Conservation (phyloP, 64 coral and sea anemone species). For the Montipora sp. region DNA sequence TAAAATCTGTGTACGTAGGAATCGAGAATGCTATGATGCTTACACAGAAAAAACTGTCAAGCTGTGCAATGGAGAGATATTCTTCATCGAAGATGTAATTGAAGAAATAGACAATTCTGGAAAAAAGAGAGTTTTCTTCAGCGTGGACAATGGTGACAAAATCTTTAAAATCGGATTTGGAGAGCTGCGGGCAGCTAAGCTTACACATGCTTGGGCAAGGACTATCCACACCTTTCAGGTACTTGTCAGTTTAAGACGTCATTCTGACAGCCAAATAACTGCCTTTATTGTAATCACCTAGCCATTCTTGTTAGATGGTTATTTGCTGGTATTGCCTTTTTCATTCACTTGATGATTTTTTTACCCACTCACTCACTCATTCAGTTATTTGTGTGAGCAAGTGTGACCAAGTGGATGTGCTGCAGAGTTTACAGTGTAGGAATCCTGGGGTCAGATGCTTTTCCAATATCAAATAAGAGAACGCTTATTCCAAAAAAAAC, state of each 20-base stretch:
- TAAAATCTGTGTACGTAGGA: conserved; percentile 64
- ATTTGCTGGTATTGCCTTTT: too few species aligned
- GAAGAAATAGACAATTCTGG: not conserved
- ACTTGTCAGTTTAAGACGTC: not conserved
- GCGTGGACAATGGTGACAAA: conserved; percentile 42
- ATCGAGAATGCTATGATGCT: conserved; percentile 39
- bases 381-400: too few species aligned
- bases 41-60: not conserved
- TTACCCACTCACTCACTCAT: too few species aligned
- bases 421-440: too few species aligned
- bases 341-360: too few species aligned
- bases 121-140: conserved; percentile 29
- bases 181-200: conserved; percentile 37
- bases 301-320: too few species aligned
- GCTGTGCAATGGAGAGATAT: conserved; percentile 80
- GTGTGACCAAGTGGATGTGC: too few species aligned
- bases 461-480: too few species aligned
- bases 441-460: too few species aligned
- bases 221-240: conserved; percentile 83
- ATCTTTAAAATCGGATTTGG: conserved; percentile 33
- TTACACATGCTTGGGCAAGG: conserved; percentile 66
- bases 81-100: conserved; percentile 56
- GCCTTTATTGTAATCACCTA: too few species aligned
- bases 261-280: too few species aligned
- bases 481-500: too few species aligned